These are phyloP conservation scores for Leptocoma aspasia DNA, from an alignment of 2,113 vertebrate genomes.

Conservation along the genomic window DNA sequence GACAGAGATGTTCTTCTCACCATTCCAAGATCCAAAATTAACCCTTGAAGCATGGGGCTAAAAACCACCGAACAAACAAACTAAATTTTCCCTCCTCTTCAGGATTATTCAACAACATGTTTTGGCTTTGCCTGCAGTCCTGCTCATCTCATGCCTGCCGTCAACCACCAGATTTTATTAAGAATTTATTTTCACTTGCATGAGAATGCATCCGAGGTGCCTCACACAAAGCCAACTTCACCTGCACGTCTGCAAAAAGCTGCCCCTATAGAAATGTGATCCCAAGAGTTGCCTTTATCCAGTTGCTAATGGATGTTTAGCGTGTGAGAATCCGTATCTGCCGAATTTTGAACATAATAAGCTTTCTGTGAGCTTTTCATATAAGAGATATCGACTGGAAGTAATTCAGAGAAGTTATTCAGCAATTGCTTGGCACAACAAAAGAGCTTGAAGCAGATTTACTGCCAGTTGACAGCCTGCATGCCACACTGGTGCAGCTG, in stretches of 20 bases:
- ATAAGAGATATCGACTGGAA: conserved; percentile 12
- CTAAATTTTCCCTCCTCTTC: neutral
- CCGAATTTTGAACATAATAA: neutral
- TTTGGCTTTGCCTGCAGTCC: neutral
- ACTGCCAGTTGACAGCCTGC: neutral
- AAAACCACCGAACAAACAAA: neutral
- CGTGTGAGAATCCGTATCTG: neutral
- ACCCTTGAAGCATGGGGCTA: neutral
- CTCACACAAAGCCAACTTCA: neutral
- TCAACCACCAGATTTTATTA: neutral
- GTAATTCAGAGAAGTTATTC: conserved; percentile 48
- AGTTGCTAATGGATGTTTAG: neutral
- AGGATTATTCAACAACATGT: neutral
- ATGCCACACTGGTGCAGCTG: neutral
- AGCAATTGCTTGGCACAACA: conserved; percentile 19
- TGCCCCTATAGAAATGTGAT: neutral
- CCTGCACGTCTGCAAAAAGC: neutral
- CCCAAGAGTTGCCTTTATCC: neutral
- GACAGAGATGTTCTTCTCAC: neutral
- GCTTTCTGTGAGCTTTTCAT: conserved; percentile 14
- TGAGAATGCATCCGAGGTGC: neutral
- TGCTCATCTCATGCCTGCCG: neutral
- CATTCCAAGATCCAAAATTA: neutral
- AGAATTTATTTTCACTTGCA: neutral
- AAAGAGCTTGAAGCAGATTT: conserved; percentile 19